These are phyloP conservation scores for Orius insidiosus DNA, from an alignment of 1,140 invertebrate genomes.

Conservation along the genomic window DNA sequence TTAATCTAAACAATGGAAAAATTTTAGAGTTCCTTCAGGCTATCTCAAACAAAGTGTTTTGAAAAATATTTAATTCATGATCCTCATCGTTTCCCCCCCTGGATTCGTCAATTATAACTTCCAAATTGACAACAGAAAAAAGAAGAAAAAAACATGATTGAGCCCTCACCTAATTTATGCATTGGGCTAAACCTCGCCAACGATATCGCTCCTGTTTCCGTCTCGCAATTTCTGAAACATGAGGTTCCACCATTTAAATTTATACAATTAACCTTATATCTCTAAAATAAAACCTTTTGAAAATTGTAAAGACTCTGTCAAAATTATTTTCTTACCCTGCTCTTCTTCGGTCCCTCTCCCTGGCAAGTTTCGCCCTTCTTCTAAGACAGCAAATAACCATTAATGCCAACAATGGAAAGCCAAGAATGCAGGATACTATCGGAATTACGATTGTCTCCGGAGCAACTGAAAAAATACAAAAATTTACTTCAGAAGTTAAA, in stretches of 20 bases:
- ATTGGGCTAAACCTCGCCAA: constrained; percentile 58
- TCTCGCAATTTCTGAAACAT: constrained; percentile 46
- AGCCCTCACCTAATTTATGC: constrained; percentile 44
- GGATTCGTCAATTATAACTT: neutral
- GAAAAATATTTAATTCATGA: neutral
- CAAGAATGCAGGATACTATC: constrained; percentile 74
- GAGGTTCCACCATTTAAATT: too few species aligned
- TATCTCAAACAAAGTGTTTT: neutral
- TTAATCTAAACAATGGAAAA: too few species aligned
- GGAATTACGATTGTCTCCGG: constrained; percentile 75
- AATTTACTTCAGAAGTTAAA: too few species aligned
- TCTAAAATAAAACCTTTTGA: neutral
- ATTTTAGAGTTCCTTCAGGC: too few species aligned
- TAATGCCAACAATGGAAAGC: constrained; percentile 65
- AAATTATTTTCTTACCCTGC: constrained; percentile 17
- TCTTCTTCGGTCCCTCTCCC: constrained; percentile 22
- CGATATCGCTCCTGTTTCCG: constrained; percentile 59
- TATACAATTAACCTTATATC: neutral
- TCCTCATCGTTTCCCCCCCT: neutral
- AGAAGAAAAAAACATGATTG: neutral
- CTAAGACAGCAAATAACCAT: constrained; percentile 72
- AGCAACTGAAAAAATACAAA: constrained; percentile 45
- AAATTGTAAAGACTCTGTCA: neutral
- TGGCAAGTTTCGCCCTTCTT: constrained; percentile 59
- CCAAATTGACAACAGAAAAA: neutral